Evolutionary conservation across 2,113 vertebrate genomes (phyloP), one percentile per base, ranked within the genome.

Genomic region (Platichthys flesus): DNA sequence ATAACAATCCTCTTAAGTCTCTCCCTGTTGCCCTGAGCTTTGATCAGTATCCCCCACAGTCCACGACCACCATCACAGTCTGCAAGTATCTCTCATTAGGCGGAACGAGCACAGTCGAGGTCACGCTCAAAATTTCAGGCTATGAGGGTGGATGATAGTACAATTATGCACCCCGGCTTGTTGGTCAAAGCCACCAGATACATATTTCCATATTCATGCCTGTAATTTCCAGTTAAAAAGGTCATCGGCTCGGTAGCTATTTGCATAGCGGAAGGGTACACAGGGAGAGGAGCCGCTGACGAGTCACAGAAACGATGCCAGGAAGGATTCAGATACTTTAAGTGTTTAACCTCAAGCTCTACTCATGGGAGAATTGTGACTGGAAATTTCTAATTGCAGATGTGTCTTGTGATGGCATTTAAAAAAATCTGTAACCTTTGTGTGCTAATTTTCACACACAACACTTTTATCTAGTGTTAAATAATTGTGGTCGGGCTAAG

Each of bases 121-220:
- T 86, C 85, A 84, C 61, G 31, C 66, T 49, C 31, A 59, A 56
- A 60, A 72, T 71, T 67, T 64, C 61, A 66, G 52, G 37, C 62
- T 51, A 67, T 81, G 73, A 73, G 57, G 67, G 73, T 15, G 57
- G 63, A 77, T 55, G 57, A 72, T 79, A 21, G 65, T 47, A 71
- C 49, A 78, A 80, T 84, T 81, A 84, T 76, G 51, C 78, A 77
- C 71, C 71, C 24, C 54, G 63, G 74, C 40, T 72, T 83, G 74
- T 71, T 78, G 80, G 78, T 66, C 73, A 74, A 86, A 81, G 66
- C 86, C 80, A 74, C 61, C 67, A 71, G 68, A 81, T 71, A 74
- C 74, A 74, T 45, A 86, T 85, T 91, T 91, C 65, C 82, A 85
- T 86, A 86, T 86, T 88, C 68, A 85, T 85, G 69, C 52, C 1